These are phyloP conservation scores for Drosophila watanabei DNA, from an alignment of 1,140 invertebrate species.

Conservation along the genomic window DNA sequence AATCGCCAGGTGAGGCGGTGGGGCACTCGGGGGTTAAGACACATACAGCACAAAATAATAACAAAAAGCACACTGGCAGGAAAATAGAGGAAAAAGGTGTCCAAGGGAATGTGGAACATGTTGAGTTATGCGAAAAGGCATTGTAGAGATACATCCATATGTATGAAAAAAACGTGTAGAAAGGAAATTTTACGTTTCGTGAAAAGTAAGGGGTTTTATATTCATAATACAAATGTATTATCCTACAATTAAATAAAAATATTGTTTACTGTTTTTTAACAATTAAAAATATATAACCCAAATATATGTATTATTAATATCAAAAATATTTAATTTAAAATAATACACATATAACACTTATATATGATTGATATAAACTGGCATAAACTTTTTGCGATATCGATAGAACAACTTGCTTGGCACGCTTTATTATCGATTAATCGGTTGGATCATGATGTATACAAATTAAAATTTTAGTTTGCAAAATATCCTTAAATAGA, in stretches of 20 bases:
- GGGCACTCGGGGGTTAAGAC: slow-evolving; percentile 23
- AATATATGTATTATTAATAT: not conserved
- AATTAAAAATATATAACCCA: not conserved
- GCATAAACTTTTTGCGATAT: not conserved
- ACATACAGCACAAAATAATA: slow-evolving; percentile 14
- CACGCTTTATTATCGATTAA: slow-evolving; percentile 1
- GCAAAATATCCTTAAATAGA: not conserved
- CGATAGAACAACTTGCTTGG: not conserved
- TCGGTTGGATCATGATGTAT: not conserved
- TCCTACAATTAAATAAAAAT: not conserved
- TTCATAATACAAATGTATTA: no score
- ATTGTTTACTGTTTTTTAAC: not conserved
- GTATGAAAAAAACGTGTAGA: not conserved
- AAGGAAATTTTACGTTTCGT: not conserved
- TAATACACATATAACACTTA: not conserved
- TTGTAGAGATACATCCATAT: not conserved
- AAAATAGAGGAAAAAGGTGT: slow-evolving; percentile 17
- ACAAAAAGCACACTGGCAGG: slow-evolving; percentile 15
- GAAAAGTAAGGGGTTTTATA: not conserved
- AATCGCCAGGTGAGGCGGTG: slow-evolving; percentile 70
- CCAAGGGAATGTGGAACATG: slow-evolving; percentile 64
- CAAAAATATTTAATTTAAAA: not conserved
- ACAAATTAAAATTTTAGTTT: not conserved
- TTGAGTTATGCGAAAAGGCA: slow-evolving; percentile 37
- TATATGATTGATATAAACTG: not conserved